Conservation (phyloP, 64 coral and sea anemone genomes). For the Anthopleura sola region DNA sequence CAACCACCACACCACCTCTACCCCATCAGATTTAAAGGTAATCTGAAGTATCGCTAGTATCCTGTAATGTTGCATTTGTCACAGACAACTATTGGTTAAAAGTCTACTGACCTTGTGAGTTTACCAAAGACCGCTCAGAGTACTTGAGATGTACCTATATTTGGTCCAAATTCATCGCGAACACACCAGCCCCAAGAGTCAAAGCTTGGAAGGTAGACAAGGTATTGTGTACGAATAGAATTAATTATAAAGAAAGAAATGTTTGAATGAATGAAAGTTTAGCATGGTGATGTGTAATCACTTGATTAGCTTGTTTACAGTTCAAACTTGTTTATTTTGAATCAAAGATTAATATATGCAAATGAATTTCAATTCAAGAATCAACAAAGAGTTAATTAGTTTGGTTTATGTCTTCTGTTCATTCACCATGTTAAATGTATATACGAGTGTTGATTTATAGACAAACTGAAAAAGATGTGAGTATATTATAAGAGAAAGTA, state of each 20-base stretch:
- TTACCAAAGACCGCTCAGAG: background rate
- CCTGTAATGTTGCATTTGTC: constrained; percentile 13
- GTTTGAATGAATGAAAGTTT: background rate
- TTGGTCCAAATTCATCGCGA: background rate
- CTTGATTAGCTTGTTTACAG: too few relatives aligned
- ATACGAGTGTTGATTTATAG: background rate
- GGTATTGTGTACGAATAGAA: background rate
- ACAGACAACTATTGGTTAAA: background rate
- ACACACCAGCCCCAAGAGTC: background rate
- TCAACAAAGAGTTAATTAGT: background rate
- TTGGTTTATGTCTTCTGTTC: background rate
- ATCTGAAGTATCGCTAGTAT: background rate
- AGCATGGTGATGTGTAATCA: background rate
- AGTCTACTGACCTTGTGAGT: background rate
- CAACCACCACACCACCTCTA: background rate
- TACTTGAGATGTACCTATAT: background rate
- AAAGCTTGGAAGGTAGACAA: background rate
- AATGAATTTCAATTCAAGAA: background rate
- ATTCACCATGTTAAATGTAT: background rate
- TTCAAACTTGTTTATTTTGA: too few relatives aligned
- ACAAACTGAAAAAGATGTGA: background rate
- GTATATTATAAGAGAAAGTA: background rate
- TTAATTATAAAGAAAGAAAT: background rate
- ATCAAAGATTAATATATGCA: too few relatives aligned
- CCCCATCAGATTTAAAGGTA: background rate